Conservation (phyloP, 1,140 invertebrate genomes). For the Solenopsis fugax region DNA sequence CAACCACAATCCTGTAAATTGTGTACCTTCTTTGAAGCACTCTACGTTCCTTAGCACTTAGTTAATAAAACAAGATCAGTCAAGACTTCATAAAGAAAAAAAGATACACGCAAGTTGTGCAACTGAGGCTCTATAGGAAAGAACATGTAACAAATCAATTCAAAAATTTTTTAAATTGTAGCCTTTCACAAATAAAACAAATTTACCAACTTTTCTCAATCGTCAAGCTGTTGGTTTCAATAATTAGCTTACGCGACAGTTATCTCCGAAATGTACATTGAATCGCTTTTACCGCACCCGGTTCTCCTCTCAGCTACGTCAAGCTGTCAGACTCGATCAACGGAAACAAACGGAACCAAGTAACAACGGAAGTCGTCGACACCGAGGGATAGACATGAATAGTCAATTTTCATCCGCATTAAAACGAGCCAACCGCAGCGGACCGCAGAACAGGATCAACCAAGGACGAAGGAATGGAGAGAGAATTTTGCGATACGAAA, state of each 20-base stretch:
- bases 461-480: neutral
- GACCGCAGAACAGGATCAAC: neutral
- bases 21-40: neutral
- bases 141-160: neutral
- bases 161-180: neutral
- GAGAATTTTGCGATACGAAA: neutral
- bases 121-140: neutral
- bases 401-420: conserved; percentile 44
- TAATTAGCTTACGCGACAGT: neutral
- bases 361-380: neutral
- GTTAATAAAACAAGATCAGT: neutral
- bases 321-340: neutral
- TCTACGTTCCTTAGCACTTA: neutral
- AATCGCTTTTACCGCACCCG: conserved; percentile 7
- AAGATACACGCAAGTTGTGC: neutral
- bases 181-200: neutral
- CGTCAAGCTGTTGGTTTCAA: neutral
- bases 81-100: neutral
- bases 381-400: neutral
- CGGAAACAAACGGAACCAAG: neutral
- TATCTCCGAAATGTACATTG: neutral
- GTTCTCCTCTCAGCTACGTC: neutral
- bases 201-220: neutral
- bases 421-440: conserved; percentile 53
- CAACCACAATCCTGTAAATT: neutral